Percentiles rank a stretch among this genome's conserved stretches.
Conservation (phyloP, 2,888 invertebrate species). For the Pedicia rivosa region DNA sequence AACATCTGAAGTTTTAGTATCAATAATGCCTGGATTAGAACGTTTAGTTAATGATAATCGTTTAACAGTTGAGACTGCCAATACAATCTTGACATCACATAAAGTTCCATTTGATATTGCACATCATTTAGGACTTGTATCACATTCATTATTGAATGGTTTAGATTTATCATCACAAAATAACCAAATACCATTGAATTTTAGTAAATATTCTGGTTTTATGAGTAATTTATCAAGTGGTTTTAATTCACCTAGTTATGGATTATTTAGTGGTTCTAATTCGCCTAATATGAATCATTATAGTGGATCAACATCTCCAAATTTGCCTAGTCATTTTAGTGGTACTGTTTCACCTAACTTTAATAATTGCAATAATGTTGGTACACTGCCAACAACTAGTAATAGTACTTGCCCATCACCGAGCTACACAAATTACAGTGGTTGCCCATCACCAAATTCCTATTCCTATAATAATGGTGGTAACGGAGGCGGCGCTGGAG, state of each 20-base stretch:
- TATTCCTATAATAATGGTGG: slow-evolving; percentile 16
- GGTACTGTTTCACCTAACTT: slow-evolving; percentile 13
- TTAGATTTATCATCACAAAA: slow-evolving; percentile 32
- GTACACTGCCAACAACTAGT: too few species aligned
- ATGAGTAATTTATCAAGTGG: slow-evolving; percentile 17
- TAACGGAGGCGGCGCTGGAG: slow-evolving; percentile 19
- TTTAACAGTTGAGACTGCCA: slow-evolving; percentile 28
- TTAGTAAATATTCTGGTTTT: slow-evolving; percentile 25
- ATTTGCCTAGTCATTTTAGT: slow-evolving; percentile 11
- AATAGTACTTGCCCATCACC: slow-evolving; percentile 35
- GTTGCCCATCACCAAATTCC: slow-evolving; percentile 27
- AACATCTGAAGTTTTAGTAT: slow-evolving; percentile 3
- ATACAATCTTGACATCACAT: slow-evolving; percentile 31
- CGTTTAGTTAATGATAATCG: slow-evolving; percentile 31
- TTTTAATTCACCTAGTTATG: slow-evolving; percentile 6
- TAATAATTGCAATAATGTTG: too few species aligned
- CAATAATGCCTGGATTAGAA: slow-evolving; percentile 29
- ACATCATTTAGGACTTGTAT: slow-evolving; percentile 31
- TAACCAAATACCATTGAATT: slow-evolving; percentile 26
- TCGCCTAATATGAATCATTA: slow-evolving; percentile 2
- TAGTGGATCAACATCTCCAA: slow-evolving; percentile 15
- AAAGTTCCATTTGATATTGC: slow-evolving; percentile 35
- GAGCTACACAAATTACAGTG: slow-evolving; percentile 27
- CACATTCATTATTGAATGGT: slow-evolving; percentile 1
- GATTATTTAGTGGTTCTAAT: slow-evolving; percentile 7